Evolutionary conservation across 2,888 invertebrate species (phyloP).

Genomic region (Perithous albicinctus): DNA sequence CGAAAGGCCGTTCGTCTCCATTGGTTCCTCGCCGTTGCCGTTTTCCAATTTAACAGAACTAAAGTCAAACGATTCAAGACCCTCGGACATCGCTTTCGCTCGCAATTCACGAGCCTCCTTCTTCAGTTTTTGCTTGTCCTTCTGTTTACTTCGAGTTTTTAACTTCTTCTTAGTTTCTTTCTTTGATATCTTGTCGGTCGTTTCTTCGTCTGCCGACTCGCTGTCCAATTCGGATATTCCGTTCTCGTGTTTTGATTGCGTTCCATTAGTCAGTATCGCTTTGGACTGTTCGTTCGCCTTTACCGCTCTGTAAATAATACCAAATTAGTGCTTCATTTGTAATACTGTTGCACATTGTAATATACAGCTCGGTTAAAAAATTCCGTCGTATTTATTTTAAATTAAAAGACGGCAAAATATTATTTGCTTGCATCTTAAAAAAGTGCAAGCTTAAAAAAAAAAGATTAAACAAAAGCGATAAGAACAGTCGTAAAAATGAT

Average conservation of each 20-base stretch:
- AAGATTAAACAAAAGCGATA: no score
- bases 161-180: slow-evolving; percentile 78
- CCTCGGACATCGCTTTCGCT: slow-evolving; percentile 85
- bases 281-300: slow-evolving; percentile 79
- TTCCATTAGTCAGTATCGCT: slow-evolving; percentile 71
- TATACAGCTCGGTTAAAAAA: no score
- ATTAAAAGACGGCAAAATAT: no score
- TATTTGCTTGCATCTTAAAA: no score
- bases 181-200: slow-evolving; percentile 57
- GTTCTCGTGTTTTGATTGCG: slow-evolving; percentile 64
- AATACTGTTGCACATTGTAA: no score
- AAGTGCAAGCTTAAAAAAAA: no score
- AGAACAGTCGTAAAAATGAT: no score
- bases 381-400: not conserved
- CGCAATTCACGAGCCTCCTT: slow-evolving; percentile 85
- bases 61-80: slow-evolving; percentile 82
- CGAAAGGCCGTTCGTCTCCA: slow-evolving; percentile 69
- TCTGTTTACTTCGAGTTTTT: slow-evolving; percentile 79
- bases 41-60: slow-evolving; percentile 73
- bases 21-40: slow-evolving; percentile 52
- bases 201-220: slow-evolving; percentile 68
- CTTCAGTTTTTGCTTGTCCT: slow-evolving; percentile 84
- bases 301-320: slow-evolving; percentile 62
- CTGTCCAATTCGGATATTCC: slow-evolving; percentile 68
- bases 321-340: not conserved